Conservation (phyloP, 2,113 vertebrate genomes). For the Garra rufa region DNA sequence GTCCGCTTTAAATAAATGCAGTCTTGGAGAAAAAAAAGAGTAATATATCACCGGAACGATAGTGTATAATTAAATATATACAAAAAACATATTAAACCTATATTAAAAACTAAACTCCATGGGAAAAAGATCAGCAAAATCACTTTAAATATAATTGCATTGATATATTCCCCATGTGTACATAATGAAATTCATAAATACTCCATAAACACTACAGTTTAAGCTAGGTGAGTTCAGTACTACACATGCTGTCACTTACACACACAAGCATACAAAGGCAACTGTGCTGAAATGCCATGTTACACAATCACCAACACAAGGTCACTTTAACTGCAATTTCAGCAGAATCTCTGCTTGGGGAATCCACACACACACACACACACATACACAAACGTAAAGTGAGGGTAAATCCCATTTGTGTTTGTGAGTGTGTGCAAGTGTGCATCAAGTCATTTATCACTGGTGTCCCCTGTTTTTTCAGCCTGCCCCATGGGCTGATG, state of each 20-base stretch:
- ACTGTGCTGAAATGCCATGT: neutral
- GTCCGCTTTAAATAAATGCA: neutral
- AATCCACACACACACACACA: slow-evolving; percentile 25
- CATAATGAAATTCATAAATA: slow-evolving; percentile 1
- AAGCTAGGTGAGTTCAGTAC: neutral
- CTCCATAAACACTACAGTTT: neutral
- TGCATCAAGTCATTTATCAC: slow-evolving; percentile 53
- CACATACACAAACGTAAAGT: neutral
- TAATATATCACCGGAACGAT: too few species aligned
- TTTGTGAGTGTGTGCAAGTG: slow-evolving; percentile 39
- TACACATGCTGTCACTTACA: slow-evolving; percentile 6
- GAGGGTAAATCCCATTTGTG: slow-evolving; percentile 49
- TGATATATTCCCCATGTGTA: neutral
- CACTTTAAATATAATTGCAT: neutral
- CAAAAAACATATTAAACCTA: neutral
- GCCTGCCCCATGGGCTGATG: slow-evolving; percentile 60
- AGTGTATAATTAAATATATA: neutral
- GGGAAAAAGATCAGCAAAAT: neutral
- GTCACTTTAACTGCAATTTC: slow-evolving; percentile 30
- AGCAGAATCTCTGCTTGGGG: slow-evolving; percentile 11
- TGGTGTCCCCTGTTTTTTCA: slow-evolving; percentile 54
- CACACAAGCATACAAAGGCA: neutral
- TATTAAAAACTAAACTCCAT: neutral
- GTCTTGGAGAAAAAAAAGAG: too few species aligned
- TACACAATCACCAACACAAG: slow-evolving; percentile 27